Conservation (phyloP, 2,888 invertebrate genomes). For the Pilophorus perplexus region DNA sequence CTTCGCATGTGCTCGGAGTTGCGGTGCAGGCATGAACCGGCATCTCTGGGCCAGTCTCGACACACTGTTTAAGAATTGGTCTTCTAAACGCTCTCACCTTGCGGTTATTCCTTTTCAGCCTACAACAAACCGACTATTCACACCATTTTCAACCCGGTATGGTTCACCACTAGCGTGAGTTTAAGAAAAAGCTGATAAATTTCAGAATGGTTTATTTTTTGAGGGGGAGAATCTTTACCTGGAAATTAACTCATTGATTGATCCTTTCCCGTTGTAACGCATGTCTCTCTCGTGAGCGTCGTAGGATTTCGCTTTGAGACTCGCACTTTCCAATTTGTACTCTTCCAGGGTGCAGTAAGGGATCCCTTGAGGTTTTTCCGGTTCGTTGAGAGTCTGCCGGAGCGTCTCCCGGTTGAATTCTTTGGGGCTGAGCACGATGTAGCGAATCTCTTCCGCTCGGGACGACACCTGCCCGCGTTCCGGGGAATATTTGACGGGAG, state of each 20-base stretch:
- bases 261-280: conserved; percentile 4
- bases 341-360: conserved; percentile 18
- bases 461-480: too few relatives aligned
- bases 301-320: background rate
- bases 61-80: too few relatives aligned
- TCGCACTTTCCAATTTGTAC: conserved; percentile 23
- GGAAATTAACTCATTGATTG: background rate
- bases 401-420: conserved; percentile 11
- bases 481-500: too few relatives aligned
- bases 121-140: conserved; percentile 18
- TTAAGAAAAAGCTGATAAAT: too few relatives aligned
- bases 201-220: background rate
- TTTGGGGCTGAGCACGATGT: background rate
- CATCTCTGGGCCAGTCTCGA: too few relatives aligned
- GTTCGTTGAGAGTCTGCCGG: conserved; percentile 4
- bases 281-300: background rate
- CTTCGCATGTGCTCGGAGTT: too few relatives aligned
- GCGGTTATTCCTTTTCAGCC: background rate
- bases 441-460: conserved; percentile 17
- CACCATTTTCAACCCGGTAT: background rate
- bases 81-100: too few relatives aligned
- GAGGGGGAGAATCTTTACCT: conserved; percentile 23
- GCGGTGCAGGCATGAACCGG: background rate
- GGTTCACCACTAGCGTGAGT: too few relatives aligned
- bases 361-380: background rate